phyloP scores from a whole-genome alignment of 1,140 invertebrate genomes.

The Steinernema feltiae region DNA sequence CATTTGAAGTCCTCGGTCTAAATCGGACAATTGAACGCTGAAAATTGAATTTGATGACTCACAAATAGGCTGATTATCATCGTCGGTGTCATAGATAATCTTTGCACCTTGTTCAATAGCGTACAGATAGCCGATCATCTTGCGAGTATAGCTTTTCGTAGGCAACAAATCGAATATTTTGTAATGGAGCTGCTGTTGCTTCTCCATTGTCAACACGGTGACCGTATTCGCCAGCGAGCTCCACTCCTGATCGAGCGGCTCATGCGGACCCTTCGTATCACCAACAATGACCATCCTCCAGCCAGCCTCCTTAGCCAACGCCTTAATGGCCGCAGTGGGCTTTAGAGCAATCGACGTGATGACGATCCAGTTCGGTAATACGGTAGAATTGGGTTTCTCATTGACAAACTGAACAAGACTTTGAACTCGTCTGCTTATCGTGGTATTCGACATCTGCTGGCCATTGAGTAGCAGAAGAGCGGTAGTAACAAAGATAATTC shows the following conservation, averaged over 20 bases:
- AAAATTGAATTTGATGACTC: background rate
- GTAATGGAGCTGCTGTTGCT: conserved; percentile 31
- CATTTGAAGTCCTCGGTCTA: conserved; percentile 10
- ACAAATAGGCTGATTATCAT: conserved; percentile 53
- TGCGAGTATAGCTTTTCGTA: conserved; percentile 39
- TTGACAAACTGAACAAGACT: no score
- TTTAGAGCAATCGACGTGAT: no score
- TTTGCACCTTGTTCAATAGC: conserved; percentile 50
- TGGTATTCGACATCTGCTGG: no score
- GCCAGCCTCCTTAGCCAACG: conserved; percentile 9
- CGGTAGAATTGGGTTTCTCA: no score
- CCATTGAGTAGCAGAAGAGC: no score
- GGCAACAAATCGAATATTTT: conserved; percentile 22
- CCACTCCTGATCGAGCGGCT: conserved; percentile 3
- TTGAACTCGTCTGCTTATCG: no score
- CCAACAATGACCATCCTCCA: conserved; percentile 33
- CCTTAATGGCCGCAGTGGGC: conserved; percentile 26
- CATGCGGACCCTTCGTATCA: conserved; percentile 25
- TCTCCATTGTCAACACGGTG: conserved; percentile 25
- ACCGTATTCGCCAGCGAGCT: conserved; percentile 8
- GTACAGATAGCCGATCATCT: conserved; percentile 45
- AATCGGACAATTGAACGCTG: conserved; percentile 24
- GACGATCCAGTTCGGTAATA: no score
- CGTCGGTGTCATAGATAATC: conserved; percentile 58
- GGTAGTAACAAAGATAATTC: no score